These are phyloP conservation scores for Chelon labrosus DNA, from an alignment of 2,797 vertebrate genomes.

Conservation along the genomic window DNA sequence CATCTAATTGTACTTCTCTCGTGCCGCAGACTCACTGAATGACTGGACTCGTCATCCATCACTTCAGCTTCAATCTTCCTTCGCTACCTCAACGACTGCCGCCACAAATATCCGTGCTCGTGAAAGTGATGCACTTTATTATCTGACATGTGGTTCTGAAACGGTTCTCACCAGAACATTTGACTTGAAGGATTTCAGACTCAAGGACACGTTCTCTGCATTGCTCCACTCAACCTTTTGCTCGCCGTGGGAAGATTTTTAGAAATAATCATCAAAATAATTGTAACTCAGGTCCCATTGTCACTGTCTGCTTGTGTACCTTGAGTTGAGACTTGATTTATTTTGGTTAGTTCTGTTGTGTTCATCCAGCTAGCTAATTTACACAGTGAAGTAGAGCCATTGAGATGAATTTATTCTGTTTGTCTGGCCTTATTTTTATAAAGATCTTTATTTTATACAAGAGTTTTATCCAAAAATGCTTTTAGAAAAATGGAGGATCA, in stretches of 20 bases:
- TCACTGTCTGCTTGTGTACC: background rate
- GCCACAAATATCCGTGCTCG: slow-evolving; percentile 1
- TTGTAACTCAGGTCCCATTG: too few relatives aligned
- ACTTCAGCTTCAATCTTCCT: slow-evolving; percentile 15
- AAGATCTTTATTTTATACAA: background rate
- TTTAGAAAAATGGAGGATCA: too few relatives aligned
- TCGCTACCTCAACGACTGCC: slow-evolving; percentile 57
- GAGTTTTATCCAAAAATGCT: too few relatives aligned
- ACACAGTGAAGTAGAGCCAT: background rate
- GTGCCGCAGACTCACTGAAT: slow-evolving; percentile 35
- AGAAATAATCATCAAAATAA: too few relatives aligned
- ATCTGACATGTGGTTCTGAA: too few relatives aligned
- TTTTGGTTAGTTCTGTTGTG: background rate
- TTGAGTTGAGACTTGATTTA: background rate
- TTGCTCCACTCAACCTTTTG: too few relatives aligned
- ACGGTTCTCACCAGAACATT: too few relatives aligned
- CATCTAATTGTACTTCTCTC: too few relatives aligned
- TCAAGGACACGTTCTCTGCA: too few relatives aligned
- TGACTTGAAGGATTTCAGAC: too few relatives aligned
- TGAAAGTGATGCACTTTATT: slow-evolving; percentile 42
- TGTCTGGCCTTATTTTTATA: background rate
- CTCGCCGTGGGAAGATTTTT: too few relatives aligned
- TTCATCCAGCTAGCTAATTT: background rate
- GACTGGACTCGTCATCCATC: background rate
- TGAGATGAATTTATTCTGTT: background rate